Evolutionary conservation across 2,113 vertebrate species (phyloP).

Genomic region (Gopherus flavomarginatus): DNA sequence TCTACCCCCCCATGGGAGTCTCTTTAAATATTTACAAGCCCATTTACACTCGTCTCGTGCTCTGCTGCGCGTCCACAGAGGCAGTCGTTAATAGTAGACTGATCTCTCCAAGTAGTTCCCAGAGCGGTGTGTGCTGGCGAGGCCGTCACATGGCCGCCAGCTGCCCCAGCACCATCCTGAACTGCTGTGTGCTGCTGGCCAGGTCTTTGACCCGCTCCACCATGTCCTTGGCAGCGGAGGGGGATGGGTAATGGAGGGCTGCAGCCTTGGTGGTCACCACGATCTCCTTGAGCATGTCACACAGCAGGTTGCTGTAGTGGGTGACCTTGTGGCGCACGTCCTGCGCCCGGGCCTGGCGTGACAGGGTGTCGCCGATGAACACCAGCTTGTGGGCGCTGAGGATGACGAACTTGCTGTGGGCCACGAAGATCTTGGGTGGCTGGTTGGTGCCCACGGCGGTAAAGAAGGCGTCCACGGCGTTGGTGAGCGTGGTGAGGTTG

Average conservation of each 20-base stretch:
- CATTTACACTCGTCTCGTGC: conserved; percentile 70
- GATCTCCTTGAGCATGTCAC: conserved; percentile 95
- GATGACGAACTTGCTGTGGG: conserved; percentile 98
- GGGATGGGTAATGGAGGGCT: conserved; percentile 92
- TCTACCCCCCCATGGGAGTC: neutral
- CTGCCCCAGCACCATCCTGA: conserved; percentile 92
- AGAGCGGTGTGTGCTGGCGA: neutral
- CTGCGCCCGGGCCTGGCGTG: conserved; percentile 92
- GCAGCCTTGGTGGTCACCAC: conserved; percentile 95
- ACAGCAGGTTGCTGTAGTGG: conserved; percentile 95
- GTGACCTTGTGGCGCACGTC: conserved; percentile 91
- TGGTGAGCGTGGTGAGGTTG: conserved; percentile 93
- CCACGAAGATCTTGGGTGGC: conserved; percentile 96
- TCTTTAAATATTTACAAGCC: conserved; percentile 87
- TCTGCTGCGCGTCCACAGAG: neutral
- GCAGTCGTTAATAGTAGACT: neutral
- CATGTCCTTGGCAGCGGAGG: conserved; percentile 90
- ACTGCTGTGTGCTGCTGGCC: conserved; percentile 92
- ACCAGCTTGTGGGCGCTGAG: conserved; percentile 97
- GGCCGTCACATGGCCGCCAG: conserved; percentile 85
- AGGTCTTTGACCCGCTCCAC: conserved; percentile 92
- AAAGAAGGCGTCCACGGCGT: conserved; percentile 94
- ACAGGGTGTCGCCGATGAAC: conserved; percentile 96
- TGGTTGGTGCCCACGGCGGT: conserved; percentile 92
- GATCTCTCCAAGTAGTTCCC: neutral